Conservation (phyloP, 2,888 invertebrate species). For the Pheosia gnoma region DNA sequence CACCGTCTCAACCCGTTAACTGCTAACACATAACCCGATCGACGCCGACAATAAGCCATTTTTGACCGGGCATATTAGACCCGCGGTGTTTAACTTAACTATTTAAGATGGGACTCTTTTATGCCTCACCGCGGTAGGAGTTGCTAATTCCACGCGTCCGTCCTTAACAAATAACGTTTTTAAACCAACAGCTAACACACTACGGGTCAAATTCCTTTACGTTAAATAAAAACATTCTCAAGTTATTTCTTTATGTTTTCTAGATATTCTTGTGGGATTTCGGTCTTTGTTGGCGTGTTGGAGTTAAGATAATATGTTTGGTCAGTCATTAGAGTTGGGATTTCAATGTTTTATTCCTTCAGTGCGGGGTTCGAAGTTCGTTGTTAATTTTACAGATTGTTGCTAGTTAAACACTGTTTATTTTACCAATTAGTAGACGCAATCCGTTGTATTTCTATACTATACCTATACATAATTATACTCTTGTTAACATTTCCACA, state of each 20-base stretch:
- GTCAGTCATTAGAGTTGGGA: slow-evolving; percentile 58
- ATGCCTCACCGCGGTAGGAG: slow-evolving; percentile 72
- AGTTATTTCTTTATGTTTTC: slow-evolving; percentile 29
- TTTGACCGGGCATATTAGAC: slow-evolving; percentile 22
- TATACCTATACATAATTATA: too few species aligned
- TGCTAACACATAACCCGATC: slow-evolving; percentile 35
- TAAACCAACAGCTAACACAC: slow-evolving; percentile 58
- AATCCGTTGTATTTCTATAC: slow-evolving; percentile 20
- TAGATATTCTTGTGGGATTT: slow-evolving; percentile 20
- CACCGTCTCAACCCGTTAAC: slow-evolving; percentile 42
- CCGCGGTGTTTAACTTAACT: slow-evolving; percentile 33
- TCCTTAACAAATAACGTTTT: slow-evolving; percentile 70
- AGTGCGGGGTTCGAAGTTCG: slow-evolving; percentile 32
- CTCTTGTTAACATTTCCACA: too few species aligned
- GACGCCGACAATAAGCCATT: slow-evolving; percentile 29
- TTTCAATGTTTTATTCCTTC: slow-evolving; percentile 62
- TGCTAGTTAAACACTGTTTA: slow-evolving; percentile 34
- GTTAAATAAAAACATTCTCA: background rate
- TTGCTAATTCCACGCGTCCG: slow-evolving; percentile 70
- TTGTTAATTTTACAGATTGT: slow-evolving; percentile 45
- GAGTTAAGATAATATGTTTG: slow-evolving; percentile 63
- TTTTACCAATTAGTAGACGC: slow-evolving; percentile 21
- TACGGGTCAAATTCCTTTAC: slow-evolving; percentile 38
- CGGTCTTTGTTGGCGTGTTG: slow-evolving; percentile 36
- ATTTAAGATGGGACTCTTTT: slow-evolving; percentile 50